These are phyloP conservation scores for Bombylius major DNA, from an alignment of 2,888 invertebrate genomes.

Conservation along the genomic window DNA sequence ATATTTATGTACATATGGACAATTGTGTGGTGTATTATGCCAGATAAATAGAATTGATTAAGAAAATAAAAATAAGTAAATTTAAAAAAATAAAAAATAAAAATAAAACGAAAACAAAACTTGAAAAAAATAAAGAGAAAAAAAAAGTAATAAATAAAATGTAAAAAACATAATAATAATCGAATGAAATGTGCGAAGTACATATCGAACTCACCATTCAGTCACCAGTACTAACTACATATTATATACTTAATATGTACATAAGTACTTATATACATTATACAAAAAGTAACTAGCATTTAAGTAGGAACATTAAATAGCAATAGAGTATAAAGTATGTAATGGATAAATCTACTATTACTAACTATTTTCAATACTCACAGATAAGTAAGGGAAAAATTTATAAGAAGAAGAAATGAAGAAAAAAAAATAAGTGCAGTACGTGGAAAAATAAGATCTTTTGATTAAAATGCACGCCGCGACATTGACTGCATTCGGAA, in stretches of 20 bases:
- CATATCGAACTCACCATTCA: background rate
- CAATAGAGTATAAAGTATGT: too few relatives aligned
- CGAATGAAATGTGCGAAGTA: background rate
- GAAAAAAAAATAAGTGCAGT: constrained; percentile 4
- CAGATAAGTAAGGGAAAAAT: background rate
- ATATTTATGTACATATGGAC: background rate
- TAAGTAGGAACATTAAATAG: too few relatives aligned
- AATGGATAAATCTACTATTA: too few relatives aligned
- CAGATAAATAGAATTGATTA: too few relatives aligned
- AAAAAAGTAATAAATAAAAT: background rate
- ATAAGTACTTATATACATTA: background rate
- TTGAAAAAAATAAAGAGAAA: background rate
- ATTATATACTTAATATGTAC: background rate
- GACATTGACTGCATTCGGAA: constrained; percentile 32
- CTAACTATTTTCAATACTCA: too few relatives aligned
- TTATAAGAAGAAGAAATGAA: too few relatives aligned
- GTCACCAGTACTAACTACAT: background rate
- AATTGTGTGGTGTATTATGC: background rate
- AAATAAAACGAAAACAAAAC: background rate
- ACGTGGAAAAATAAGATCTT: constrained; percentile 21
- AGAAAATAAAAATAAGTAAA: too few relatives aligned
- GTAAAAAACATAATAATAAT: background rate
- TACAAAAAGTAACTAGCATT: background rate
- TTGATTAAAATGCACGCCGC: constrained; percentile 32
- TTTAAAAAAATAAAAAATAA: background rate